Percentiles rank a stretch among this genome's conserved stretches.
These are phyloP conservation scores for Selene dorsalis DNA, from an alignment of 2,797 vertebrate species.

Conservation along the genomic window DNA sequence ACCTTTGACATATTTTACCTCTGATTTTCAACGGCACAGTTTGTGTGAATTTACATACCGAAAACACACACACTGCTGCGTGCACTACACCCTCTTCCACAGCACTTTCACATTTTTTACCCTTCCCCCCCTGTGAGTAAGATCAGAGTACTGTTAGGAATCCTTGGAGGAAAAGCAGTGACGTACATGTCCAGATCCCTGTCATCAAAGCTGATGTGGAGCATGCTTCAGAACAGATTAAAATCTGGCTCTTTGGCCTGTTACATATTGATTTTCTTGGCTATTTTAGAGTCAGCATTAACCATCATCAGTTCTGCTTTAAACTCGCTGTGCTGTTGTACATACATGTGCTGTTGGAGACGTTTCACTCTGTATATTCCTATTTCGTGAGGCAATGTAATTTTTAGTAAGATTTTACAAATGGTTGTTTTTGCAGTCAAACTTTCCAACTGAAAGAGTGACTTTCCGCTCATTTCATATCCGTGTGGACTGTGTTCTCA, in stretches of 20 bases:
- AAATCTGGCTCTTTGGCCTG: conserved; percentile 4
- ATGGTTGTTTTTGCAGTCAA: not conserved
- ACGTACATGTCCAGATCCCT: conserved; percentile 20
- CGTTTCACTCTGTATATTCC: not conserved
- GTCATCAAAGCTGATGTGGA: conserved; percentile 45
- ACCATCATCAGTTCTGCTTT: not conserved
- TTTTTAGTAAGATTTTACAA: not conserved
- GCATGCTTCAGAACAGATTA: conserved; percentile 38
- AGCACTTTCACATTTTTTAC: not conserved
- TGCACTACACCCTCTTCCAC: not conserved
- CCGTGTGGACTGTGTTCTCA: conserved; percentile 8
- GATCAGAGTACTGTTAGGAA: conserved; percentile 34
- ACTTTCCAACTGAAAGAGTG: conserved; percentile 14
- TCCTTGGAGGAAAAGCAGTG: conserved; percentile 39
- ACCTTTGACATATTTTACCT: conserved; percentile 33
- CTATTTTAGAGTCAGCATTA: conserved; percentile 21
- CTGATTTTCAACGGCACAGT: conserved; percentile 14
- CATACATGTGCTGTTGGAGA: not conserved
- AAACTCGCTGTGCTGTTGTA: not conserved
- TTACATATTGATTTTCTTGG: conserved; percentile 38
- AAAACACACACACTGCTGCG: not conserved
- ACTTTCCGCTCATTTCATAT: not conserved
- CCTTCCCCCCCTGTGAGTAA: not conserved
- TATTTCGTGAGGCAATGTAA: not conserved
- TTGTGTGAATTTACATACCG: conserved; percentile 29